These are phyloP conservation scores for Ptychodera flava DNA, from an alignment of 35 echinoderm and acorn worm species.

Conservation along the genomic window DNA sequence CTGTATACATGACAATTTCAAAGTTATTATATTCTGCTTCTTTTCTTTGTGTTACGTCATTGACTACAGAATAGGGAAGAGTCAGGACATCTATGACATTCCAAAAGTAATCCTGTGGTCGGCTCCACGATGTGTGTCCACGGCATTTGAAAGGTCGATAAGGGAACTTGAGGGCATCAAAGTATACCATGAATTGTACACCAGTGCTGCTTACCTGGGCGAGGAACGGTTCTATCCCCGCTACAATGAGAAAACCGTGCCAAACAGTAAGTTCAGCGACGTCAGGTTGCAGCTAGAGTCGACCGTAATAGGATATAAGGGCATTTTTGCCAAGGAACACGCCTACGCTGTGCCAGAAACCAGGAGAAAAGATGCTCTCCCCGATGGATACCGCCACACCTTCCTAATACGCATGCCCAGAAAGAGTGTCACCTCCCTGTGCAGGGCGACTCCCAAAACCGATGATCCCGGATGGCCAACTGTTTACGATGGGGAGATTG, in stretches of 20 bases:
- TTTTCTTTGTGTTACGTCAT: no score
- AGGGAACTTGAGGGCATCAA: conserved; percentile 21
- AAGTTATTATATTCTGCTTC: no score
- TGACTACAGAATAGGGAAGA: no score
- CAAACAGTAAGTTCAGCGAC: no score
- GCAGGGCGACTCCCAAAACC: no score
- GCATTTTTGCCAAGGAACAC: conserved; percentile 31
- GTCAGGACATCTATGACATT: no score
- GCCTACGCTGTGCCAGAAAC: conserved; percentile 18
- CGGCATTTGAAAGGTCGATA: conserved; percentile 34
- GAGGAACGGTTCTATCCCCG: no score
- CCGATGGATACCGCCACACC: conserved; percentile 30
- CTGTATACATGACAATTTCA: no score
- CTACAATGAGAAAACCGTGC: no score
- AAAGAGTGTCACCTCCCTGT: conserved; percentile 40
- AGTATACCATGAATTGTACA: conserved; percentile 37
- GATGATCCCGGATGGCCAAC: no score
- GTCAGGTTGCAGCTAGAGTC: no score
- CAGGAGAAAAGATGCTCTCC: conserved; percentile 22
- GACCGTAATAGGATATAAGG: not conserved
- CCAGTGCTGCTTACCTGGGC: conserved; percentile 23
- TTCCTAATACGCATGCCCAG: conserved; percentile 33
- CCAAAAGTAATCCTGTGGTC: conserved; percentile 57
- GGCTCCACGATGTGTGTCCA: conserved; percentile 38
- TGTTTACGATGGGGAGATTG: no score